Evolutionary conservation across 2,888 invertebrate species (phyloP).

Genomic region (Gerris lacustris): DNA sequence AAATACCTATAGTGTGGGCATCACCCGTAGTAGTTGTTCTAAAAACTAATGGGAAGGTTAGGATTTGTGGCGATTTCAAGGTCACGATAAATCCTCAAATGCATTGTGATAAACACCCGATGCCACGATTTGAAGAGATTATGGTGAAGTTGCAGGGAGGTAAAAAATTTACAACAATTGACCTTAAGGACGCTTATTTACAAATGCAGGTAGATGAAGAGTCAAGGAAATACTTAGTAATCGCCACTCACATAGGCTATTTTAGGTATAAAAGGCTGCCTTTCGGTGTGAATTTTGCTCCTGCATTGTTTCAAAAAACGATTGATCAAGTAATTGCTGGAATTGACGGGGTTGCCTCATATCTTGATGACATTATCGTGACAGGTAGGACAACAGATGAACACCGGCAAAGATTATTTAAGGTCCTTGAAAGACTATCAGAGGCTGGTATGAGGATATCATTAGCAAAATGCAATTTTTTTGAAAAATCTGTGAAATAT

Average conservation of each 20-base stretch:
- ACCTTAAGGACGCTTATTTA: too few species aligned
- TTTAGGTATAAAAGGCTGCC: slow-evolving; percentile 9
- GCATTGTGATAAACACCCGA: background rate
- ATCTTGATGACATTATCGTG: slow-evolving; percentile 12
- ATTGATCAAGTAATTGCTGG: slow-evolving; percentile 9
- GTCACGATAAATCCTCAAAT: slow-evolving; percentile 7
- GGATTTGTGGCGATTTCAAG: slow-evolving; percentile 24
- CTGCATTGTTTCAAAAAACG: slow-evolving; percentile 8
- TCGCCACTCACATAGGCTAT: slow-evolving; percentile 10
- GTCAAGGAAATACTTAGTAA: background rate
- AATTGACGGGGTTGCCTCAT: background rate
- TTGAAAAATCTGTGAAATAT: too few species aligned
- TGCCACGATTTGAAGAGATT: slow-evolving; percentile 10
- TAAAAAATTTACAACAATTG: background rate
- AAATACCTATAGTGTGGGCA: slow-evolving; percentile 28
- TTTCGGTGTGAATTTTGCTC: background rate
- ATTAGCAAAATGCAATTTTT: too few species aligned
- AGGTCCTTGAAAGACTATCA: background rate
- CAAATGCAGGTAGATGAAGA: background rate
- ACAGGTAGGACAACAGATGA: slow-evolving; percentile 3
- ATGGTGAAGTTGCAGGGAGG: slow-evolving; percentile 11
- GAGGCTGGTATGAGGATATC: background rate
- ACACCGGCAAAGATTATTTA: slow-evolving; percentile 11
- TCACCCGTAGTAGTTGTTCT: slow-evolving; percentile 27
- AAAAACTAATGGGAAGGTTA: slow-evolving; percentile 27